Evolutionary conservation across 2,113 vertebrate genomes (phyloP), one percentile per base, ranked within the genome.

Genomic region (Pampusana beccarii): DNA sequence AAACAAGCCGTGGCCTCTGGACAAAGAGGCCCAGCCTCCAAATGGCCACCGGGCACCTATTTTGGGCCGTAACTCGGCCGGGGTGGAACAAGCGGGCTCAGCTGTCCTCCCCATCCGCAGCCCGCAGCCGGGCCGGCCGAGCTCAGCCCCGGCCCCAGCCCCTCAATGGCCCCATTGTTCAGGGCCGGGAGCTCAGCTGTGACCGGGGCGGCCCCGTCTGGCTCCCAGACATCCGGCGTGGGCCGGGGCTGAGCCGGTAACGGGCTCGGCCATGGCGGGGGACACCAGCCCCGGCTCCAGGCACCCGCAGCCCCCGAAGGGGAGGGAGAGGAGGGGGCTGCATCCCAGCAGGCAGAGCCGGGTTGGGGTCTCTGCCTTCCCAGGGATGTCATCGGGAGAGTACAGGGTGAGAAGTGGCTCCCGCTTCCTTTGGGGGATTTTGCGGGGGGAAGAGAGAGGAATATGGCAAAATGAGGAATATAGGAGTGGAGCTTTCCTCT

Each of bases 101-200:
- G 97, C 97, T 96, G 95, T 90, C 71, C 94, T 93, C 94, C 77
- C 70, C 0, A 4, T 94, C 95, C 90, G 0, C 96, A 97, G 90
- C 96, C 97, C 97, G 7, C 93, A 91, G 95, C 92, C 28, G 2
- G 78, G 81, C 92, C 5, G 2, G 48, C 62, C 34, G 4, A 86
- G 81, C 65, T 90, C 92, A 90, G 64, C 80, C 94, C 91, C 60
- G 17, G 95, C 95, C 92, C 94, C 79, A 69, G 84, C 60, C 93
- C 93, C 88, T 97, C 97, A 98, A 98, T 96, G 96, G 95, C 79
- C 53, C 81, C 97, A 97, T 98, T 98, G 98, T 98, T 96, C 31
- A 4, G 61, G 72, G 67, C 87, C 3, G 1, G 90, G 90, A 95
- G 93, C 96, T 92, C 93, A 80, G 83, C 96, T 57, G 71, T 36